These are phyloP conservation scores for Gymnocypris eckloni DNA, from an alignment of 2,797 vertebrate genomes.

Conservation along the genomic window DNA sequence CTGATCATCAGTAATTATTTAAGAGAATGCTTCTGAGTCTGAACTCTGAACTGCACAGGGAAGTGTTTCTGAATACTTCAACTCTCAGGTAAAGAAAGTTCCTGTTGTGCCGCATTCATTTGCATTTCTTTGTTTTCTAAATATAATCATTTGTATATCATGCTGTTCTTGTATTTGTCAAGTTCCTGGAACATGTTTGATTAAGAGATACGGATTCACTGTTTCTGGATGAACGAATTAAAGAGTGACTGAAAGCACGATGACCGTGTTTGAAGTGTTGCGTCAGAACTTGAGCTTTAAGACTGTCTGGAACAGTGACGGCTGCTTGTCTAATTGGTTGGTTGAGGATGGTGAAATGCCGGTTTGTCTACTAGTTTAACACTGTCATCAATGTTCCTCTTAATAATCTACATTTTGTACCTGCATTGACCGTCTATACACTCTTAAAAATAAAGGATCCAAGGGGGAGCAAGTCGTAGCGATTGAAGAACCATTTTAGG, in stretches of 20 bases:
- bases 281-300: neutral
- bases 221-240: conserved; percentile 8
- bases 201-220: neutral
- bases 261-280: conserved; percentile 18
- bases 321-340: neutral
- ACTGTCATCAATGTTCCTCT: neutral
- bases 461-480: too few species aligned
- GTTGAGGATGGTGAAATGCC: neutral
- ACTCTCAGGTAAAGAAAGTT: conserved; percentile 35
- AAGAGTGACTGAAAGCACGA: neutral
- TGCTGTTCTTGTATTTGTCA: neutral
- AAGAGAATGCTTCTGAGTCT: neutral
- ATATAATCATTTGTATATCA: neutral
- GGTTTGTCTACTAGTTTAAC: neutral
- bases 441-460: neutral
- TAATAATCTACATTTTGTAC: neutral
- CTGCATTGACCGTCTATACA: neutral
- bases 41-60: conserved; percentile 15
- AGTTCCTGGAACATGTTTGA: neutral
- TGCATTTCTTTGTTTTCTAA: neutral
- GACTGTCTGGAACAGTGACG: neutral
- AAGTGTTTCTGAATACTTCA: conserved; percentile 33
- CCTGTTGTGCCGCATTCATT: neutral
- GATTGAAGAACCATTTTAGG: neutral
- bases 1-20: neutral